phyloP scores from a whole-genome alignment of 2,888 invertebrate genomes.

The Myopa testacea region DNA sequence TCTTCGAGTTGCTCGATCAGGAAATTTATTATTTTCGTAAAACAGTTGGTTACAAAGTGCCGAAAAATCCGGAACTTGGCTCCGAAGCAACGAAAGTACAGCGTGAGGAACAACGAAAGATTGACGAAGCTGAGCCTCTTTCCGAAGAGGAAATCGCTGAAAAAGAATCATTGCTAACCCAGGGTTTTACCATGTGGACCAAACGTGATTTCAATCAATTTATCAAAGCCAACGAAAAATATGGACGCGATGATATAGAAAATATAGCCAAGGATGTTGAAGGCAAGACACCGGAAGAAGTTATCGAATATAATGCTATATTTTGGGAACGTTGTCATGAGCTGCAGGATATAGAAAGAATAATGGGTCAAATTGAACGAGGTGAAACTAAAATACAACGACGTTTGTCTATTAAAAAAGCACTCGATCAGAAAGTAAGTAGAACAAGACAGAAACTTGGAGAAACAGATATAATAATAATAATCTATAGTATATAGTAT shows the following conservation, averaged over 20 bases:
- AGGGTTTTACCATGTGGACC: constrained; percentile 98
- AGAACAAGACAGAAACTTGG: too few species aligned
- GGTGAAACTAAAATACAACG: constrained; percentile 98
- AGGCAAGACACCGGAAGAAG: constrained; percentile 95
- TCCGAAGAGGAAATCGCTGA: constrained; percentile 91
- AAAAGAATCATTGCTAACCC: constrained; percentile 91
- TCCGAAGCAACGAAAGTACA: constrained; percentile 93
- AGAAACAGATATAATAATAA: too few species aligned
- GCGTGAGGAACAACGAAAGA: constrained; percentile 95
- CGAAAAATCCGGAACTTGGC: constrained; percentile 93
- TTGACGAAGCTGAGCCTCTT: constrained; percentile 93
- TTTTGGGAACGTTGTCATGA: constrained; percentile 99
- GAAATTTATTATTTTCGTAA: constrained; percentile 98
- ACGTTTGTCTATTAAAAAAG: constrained; percentile 79
- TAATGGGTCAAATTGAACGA: constrained; percentile 98
- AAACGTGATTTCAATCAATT: constrained; percentile 99
- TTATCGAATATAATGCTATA: constrained; percentile 96
- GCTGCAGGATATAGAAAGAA: constrained; percentile 94
- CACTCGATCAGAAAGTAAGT: constrained; percentile 73
- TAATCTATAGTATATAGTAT: too few species aligned
- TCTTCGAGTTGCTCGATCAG: constrained; percentile 97
- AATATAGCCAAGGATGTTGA: constrained; percentile 98
- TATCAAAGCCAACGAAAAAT: constrained; percentile 98
- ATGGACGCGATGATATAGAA: constrained; percentile 97
- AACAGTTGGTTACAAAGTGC: constrained; percentile 93